Evolutionary conservation across 2,113 vertebrate genomes (phyloP), one percentile per base, ranked within the genome.

Genomic region (Hylia prasina): DNA sequence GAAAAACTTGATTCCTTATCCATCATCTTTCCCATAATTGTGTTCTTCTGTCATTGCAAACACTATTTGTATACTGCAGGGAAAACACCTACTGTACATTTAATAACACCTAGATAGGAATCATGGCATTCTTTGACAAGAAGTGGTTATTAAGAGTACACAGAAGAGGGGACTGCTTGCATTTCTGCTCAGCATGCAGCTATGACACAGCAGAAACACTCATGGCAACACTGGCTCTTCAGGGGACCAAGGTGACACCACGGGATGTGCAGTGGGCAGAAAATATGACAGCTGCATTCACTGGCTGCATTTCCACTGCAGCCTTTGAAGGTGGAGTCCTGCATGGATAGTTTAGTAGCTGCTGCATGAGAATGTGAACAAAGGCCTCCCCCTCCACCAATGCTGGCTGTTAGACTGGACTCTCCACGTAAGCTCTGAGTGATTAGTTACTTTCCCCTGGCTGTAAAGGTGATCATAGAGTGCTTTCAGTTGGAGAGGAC

Each of bases 211-310:
- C 11, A 76, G 61, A 77, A 45, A 25, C 35, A 9, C 4, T 19
- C 10, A 0, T 35, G 27, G 73, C 30, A 63, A 4, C 56, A 6
- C 22, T 11, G n/a, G 42, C 61, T 50, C 12, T 68, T 78, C 0
- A 0, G 23, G 60, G 30, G 45, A 48, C 25, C 30, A 6, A 30
- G 48, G 8, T 47, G 89, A 18, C 27, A 31, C 70, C 28, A 0
- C 5, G 15, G 35, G 27, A 47, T 20, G 21, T 15, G 15, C n/a
- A 66, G 33, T 2, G 69, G 39, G 50, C 44, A 24, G 20, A 73
- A 86, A 73, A 47, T 31, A 6, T 24, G 44, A 15, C 48, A 17
- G 23, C 42, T 48, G 50, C 9, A 5, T 76, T 47, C 20, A 11
- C 10, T 47, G 45, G 53, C 33, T 20, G 50, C 13, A 22, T 81